phyloP scores from a whole-genome alignment of 2,797 vertebrate species.

The Geotria australis region DNA sequence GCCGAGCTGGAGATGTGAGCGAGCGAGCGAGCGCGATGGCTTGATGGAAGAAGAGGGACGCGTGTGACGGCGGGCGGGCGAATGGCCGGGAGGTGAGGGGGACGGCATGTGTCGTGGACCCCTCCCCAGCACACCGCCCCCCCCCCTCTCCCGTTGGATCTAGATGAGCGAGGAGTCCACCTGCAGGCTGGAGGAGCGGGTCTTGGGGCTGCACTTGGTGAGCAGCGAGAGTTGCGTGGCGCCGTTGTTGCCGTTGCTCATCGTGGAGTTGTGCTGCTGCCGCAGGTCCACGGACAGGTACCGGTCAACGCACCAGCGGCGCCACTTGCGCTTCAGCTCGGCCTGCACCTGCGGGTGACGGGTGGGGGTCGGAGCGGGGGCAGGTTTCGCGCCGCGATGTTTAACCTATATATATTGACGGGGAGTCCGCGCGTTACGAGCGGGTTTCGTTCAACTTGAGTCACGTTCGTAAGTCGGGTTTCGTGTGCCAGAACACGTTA shows the following conservation, averaged over 20 bases:
- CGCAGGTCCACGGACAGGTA: constrained; percentile 35
- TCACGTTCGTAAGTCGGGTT: too few species aligned
- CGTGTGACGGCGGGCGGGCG: too few species aligned
- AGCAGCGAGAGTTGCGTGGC: constrained; percentile 88
- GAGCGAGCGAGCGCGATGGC: too few species aligned
- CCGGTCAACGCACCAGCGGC: constrained; percentile 53
- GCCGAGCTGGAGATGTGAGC: too few species aligned
- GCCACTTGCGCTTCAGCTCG: constrained; percentile 78
- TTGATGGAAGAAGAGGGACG: too few species aligned
- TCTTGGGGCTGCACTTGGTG: constrained; percentile 53
- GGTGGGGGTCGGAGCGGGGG: not conserved
- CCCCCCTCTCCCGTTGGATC: not conserved
- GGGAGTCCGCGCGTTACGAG: too few species aligned
- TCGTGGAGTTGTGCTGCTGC: constrained; percentile 48
- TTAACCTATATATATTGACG: too few species aligned
- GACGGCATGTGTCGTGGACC: not conserved
- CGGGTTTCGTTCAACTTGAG: too few species aligned
- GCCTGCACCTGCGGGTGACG: constrained; percentile 38
- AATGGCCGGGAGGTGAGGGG: not conserved
- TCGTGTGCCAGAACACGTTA: too few species aligned
- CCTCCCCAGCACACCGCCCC: not conserved
- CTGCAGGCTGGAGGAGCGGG: constrained; percentile 23
- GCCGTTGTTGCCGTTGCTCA: constrained; percentile 59
- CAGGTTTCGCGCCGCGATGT: too few species aligned
- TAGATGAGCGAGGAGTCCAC: constrained; percentile 22